These are phyloP conservation scores for Ptychochromis oligacanthus DNA, from an alignment of 2,113 vertebrate genomes.

Conservation along the genomic window DNA sequence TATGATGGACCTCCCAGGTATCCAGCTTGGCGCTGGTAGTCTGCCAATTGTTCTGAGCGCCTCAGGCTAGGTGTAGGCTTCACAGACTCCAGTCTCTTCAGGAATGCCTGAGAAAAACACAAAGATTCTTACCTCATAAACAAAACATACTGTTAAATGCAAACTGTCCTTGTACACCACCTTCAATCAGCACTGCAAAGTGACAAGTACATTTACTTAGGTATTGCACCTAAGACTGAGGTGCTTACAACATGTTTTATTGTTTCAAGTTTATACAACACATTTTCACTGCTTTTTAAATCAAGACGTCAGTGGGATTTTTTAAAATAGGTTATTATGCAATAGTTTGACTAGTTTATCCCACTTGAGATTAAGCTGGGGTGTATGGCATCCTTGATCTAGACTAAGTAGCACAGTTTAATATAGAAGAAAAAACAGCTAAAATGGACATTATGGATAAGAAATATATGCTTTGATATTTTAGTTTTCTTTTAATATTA, in stretches of 20 bases:
- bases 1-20: constrained; percentile 72
- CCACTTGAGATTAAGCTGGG: background rate
- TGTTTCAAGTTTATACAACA: background rate
- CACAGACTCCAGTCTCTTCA: constrained; percentile 90
- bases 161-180: background rate
- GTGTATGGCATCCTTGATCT: background rate
- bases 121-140: background rate
- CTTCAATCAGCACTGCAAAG: background rate
- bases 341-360: too few species aligned
- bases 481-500: fast-evolving
- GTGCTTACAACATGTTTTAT: background rate
- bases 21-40: constrained; percentile 86
- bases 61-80: constrained; percentile 88
- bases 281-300: background rate
- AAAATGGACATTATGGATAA: background rate
- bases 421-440: background rate
- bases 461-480: background rate
- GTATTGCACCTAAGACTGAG: background rate
- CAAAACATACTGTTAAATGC: background rate
- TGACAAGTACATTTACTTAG: background rate
- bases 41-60: constrained; percentile 87
- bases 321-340: too few species aligned
- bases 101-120: constrained; percentile 81
- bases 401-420: background rate
- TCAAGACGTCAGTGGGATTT: background rate